Conservation (phyloP, 2,888 invertebrate species). For the Baccha elongata region DNA sequence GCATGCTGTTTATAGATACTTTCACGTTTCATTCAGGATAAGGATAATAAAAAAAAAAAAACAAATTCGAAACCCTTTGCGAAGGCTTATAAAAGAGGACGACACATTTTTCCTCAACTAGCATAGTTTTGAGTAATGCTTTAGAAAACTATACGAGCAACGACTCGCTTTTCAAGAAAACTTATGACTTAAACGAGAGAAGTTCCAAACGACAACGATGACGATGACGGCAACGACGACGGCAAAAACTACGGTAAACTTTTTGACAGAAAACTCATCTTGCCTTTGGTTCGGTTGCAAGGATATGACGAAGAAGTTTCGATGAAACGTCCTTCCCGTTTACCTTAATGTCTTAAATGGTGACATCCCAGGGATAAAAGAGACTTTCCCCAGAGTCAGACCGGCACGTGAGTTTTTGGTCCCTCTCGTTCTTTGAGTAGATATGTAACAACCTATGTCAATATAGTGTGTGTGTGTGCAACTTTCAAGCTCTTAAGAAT, state of each 20-base stretch:
- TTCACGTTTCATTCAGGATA: constrained; percentile 19
- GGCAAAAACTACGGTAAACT: constrained; percentile 32
- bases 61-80: constrained; percentile 53
- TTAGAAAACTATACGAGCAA: constrained; percentile 2
- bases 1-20: constrained; percentile 15
- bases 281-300: neutral
- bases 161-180: constrained; percentile 14
- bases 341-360: constrained; percentile 63
- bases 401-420: constrained; percentile 18
- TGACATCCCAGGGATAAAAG: constrained; percentile 61
- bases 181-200: constrained; percentile 43
- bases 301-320: constrained; percentile 54
- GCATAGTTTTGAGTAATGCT: constrained; percentile 49
- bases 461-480: constrained; percentile 4
- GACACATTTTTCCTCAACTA: constrained; percentile 38
- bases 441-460: neutral
- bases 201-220: constrained; percentile 26
- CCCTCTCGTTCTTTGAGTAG: constrained; percentile 2
- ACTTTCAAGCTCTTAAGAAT: constrained; percentile 29
- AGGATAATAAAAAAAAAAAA: constrained; percentile 21
- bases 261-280: constrained; percentile 59
- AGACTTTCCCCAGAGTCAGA: constrained; percentile 35
- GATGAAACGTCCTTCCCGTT: constrained; percentile 54
- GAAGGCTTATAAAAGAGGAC: constrained; percentile 22
- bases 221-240: neutral